These are phyloP conservation scores for Vespertilio murinus DNA, from an alignment of 2,797 vertebrate genomes.

Conservation along the genomic window DNA sequence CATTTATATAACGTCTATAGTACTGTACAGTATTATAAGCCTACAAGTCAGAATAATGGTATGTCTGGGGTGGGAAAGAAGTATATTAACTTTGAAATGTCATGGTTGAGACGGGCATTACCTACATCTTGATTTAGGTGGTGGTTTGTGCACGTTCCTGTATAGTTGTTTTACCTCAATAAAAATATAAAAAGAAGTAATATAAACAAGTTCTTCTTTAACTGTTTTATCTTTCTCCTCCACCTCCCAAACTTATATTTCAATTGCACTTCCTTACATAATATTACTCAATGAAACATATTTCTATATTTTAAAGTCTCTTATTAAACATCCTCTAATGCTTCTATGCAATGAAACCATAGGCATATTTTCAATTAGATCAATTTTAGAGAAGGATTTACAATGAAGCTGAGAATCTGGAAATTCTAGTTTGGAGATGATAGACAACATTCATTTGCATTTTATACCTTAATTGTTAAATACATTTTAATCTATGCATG, in stretches of 20 bases:
- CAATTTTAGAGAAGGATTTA: neutral
- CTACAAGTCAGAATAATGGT: neutral
- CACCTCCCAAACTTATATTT: neutral
- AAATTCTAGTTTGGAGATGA: slow-evolving; percentile 41
- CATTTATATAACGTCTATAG: neutral
- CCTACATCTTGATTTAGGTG: neutral
- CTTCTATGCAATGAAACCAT: neutral
- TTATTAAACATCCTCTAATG: slow-evolving; percentile 16
- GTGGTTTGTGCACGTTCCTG: neutral
- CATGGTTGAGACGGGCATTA: neutral
- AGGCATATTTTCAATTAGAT: slow-evolving; percentile 5
- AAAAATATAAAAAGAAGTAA: slow-evolving; percentile 22
- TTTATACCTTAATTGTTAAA: slow-evolving; percentile 21
- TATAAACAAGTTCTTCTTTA: neutral
- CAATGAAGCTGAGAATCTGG: slow-evolving; percentile 23
- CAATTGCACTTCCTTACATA: neutral
- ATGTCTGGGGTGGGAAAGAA: neutral
- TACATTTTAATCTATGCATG: neutral
- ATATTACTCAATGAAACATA: slow-evolving; percentile 13
- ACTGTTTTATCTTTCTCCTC: neutral
- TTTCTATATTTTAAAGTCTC: neutral
- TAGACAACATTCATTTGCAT: neutral
- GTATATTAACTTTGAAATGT: neutral
- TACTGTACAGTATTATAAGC: neutral
- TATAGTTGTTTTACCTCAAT: neutral